Conservation (phyloP, 2,113 vertebrate species). For the Perognathus longimembris region DNA sequence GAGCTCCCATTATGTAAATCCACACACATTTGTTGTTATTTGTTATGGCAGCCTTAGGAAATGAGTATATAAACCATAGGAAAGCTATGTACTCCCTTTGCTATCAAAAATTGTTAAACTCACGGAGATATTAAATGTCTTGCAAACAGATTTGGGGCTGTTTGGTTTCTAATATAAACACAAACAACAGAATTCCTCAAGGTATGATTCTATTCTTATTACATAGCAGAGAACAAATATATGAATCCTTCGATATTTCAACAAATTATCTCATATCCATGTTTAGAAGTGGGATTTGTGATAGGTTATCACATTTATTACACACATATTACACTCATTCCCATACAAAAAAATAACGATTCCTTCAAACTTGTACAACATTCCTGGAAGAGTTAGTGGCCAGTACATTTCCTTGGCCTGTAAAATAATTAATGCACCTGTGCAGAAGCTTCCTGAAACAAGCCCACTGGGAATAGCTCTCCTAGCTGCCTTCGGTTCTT, state of each 20-base stretch:
- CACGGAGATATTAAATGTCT: neutral
- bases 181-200: neutral
- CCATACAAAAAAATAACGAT: neutral
- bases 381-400: neutral
- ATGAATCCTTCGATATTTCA: neutral
- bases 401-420: neutral
- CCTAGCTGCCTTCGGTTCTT: neutral
- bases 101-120: neutral
- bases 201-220: neutral
- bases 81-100: neutral
- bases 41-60: neutral
- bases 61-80: neutral
- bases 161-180: neutral
- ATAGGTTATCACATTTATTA: neutral
- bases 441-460: neutral
- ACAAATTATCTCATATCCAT: neutral
- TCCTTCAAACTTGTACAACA: neutral
- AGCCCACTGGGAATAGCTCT: neutral
- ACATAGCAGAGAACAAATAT: neutral
- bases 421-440: conserved; percentile 27
- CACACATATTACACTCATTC: neutral
- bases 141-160: neutral
- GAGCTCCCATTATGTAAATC: neutral
- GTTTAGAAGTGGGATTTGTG: neutral
- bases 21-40: neutral